Evolutionary conservation across 1,140 invertebrate species (phyloP), one percentile per base, ranked within the genome.

Genomic region (Colletes gigas): DNA sequence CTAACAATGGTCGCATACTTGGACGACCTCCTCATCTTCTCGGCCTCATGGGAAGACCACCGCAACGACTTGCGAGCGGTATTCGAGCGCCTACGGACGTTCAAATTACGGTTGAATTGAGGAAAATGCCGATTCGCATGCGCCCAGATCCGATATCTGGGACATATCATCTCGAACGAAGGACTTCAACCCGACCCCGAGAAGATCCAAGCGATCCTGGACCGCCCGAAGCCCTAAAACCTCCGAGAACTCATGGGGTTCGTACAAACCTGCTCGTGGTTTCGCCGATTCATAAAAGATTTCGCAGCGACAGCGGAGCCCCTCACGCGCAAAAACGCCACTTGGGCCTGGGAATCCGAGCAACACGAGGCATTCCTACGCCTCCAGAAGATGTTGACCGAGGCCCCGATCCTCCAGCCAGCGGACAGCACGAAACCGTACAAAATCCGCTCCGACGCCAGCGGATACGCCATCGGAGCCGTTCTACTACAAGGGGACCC

Each of bases 121-220:
- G 14, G 17, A 8, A 76, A 76, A 19, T 76, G 74, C n/a, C 47
- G 4, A 50, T 65, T 72, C 39, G 15, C 5, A n/a, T 30, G 60
- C 6, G 17, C 10, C 5, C 3, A 57, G 7, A 47, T 78, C 3
- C 44, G 57, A 15, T 71, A 65, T 30, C 14, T 79, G 7, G 68
- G 68, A 4, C 62, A 71, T 15, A 41, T 70, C 4, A 17, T 79
- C 0, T 17, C 47, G 0, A 0, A 9, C 0, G 14, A 70, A 15
- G 60, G 62, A 8, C 65, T 72, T 17, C 17, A 30, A 0, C 8
- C 52, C 0, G 17, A 79, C 14, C 67, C 19, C 1, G 65, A 70
- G 21, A 60, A 72, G 19, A n/a, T 47, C 5, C 1, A 7, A 41
- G 72, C 59, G 0, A 74, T 55, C 8, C 15, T 1, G 5, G 15